A percentile compares a stretch with the other conserved stretches of the same genome.
Evolutionary conservation across 92 coral and sea anemone species (phyloP).

Genomic region (Virgularia gustaviana): DNA sequence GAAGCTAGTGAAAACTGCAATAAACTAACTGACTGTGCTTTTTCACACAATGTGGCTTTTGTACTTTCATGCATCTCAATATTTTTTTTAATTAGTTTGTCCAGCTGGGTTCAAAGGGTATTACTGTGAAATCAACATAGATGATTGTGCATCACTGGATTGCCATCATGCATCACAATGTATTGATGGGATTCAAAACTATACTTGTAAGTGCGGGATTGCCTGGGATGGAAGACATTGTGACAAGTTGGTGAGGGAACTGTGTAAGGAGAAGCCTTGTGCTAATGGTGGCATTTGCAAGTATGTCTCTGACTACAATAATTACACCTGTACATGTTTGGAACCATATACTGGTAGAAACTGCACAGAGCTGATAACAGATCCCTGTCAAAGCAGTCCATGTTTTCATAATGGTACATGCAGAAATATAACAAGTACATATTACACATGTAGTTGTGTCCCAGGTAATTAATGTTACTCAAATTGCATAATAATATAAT

Average conservation of each 20-base stretch:
- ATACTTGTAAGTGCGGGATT: conserved; percentile 81
- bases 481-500: too few relatives aligned
- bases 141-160: conserved; percentile 58
- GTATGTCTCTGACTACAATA: conserved; percentile 62
- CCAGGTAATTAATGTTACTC: conserved; percentile 48
- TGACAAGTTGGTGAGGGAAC: conserved; percentile 48
- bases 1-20: too few relatives aligned
- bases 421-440: conserved; percentile 13
- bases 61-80: background rate
- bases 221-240: conserved; percentile 72
- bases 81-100: conserved; percentile 54
- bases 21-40: too few relatives aligned
- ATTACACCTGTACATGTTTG: conserved; percentile 80
- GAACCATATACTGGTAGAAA: conserved; percentile 73
- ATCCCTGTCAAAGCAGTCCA: conserved; percentile 67
- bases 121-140: conserved; percentile 79
- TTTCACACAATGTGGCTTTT: background rate
- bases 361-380: conserved; percentile 50
- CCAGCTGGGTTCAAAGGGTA: conserved; percentile 79
- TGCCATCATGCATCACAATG: conserved; percentile 79
- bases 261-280: conserved; percentile 51
- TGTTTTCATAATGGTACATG: conserved; percentile 77
- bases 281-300: conserved; percentile 67
- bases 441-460: conserved; percentile 62
- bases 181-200: conserved; percentile 63